Evolutionary conservation across 2,113 vertebrate species (phyloP).

Genomic region (Motacilla alba): DNA sequence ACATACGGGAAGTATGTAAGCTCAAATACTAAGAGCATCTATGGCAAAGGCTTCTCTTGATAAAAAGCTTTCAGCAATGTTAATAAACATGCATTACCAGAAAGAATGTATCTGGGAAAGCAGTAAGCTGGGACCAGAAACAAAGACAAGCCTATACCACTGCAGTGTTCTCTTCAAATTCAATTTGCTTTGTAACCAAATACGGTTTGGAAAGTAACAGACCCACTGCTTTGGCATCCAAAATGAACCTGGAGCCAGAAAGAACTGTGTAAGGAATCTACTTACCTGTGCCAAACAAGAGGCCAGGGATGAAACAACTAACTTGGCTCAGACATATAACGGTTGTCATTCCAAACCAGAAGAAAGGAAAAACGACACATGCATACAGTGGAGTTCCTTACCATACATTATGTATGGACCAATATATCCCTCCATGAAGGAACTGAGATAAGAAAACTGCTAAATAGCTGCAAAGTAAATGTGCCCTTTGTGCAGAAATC

Average conservation of each 20-base stretch:
- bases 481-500: neutral
- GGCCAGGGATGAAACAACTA: neutral
- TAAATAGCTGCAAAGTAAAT: neutral
- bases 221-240: neutral
- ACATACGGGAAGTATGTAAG: neutral
- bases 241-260: neutral
- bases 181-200: constrained; percentile 12
- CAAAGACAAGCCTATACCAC: neutral
- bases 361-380: neutral
- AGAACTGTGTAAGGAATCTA: constrained; percentile 1
- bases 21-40: neutral
- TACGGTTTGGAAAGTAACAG: neutral
- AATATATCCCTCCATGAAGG: neutral
- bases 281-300: neutral
- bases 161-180: neutral
- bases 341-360: neutral
- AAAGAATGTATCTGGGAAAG: neutral
- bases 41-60: neutral
- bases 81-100: neutral
- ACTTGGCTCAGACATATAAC: neutral
- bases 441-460: neutral
- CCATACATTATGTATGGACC: neutral
- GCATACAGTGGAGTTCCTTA: neutral
- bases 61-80: neutral
- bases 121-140: neutral